Evolutionary conservation across 1,140 invertebrate species (phyloP), one percentile per base, ranked within the genome.

Genomic region (Stenopsyche tienmushanensis): DNA sequence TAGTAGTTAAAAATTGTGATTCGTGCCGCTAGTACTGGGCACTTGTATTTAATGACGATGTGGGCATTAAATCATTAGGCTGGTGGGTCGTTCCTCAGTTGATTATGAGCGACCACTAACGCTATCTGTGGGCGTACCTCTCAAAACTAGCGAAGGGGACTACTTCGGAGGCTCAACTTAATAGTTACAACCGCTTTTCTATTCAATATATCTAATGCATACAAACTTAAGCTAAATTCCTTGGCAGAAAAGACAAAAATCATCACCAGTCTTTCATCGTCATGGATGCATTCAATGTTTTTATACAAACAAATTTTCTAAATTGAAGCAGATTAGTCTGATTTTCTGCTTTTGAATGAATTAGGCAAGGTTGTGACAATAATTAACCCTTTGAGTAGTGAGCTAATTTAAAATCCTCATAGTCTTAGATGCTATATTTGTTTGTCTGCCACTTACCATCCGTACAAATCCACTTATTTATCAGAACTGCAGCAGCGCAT

Each of bases 121-220:
- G 57, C 5, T 26, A 47, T 60, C 57, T 60, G 57, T 60, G 57
- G 57, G 57, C 41, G 52, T 13, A 54, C 20, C 5, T 29, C 13
- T 26, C 9, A 5, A 41, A 44, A 15, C 57, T 42, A 44, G 47
- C 41, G 47, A 60, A 60, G 42, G 57, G 57, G 42, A 60, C 57
- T 24, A n/a, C 52, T 39, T 17, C 13, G 17, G 24, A 60, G 57
- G 57, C 24, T 17, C 23, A 10, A n/a, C n/a, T 26, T 13, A 57
- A 17, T 57, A 57, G 29, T 57, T 53, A 20, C 29, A 13, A 13
- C 29, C 13, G 29, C 29, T 34, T 5, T 34, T 34, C 5, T 13
- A n/a, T n/a, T n/a, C n/a, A n/a, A n/a, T n/a, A n/a, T 34, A 13
- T 13, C 13, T 34, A 34, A 34, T 7, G 13, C 29, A 34, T 7